Evolutionary conservation across 1,140 invertebrate genomes (phyloP).

Genomic region (Calycopis cecrops): DNA sequence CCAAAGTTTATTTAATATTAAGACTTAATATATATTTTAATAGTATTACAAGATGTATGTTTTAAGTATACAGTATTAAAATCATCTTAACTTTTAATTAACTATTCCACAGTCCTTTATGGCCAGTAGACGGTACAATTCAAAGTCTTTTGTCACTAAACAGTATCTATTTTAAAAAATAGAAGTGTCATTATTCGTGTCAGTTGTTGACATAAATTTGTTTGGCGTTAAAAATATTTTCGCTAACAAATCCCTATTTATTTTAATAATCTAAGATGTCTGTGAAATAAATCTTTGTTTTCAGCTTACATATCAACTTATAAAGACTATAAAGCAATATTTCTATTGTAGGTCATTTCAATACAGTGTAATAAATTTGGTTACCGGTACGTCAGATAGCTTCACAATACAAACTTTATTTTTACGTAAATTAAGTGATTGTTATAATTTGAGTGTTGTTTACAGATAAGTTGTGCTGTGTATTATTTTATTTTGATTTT

Average conservation of each 20-base stretch:
- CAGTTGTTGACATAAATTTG: constrained; percentile 42
- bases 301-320: constrained; percentile 17
- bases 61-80: too few species aligned
- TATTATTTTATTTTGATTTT: constrained; percentile 27
- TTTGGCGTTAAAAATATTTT: constrained; percentile 47
- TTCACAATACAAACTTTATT: constrained; percentile 34
- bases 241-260: constrained; percentile 55
- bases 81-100: too few species aligned
- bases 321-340: constrained; percentile 34
- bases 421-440: constrained; percentile 22
- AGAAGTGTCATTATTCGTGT: constrained; percentile 18
- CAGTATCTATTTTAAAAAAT: too few species aligned
- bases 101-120: too few species aligned
- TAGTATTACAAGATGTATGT: too few species aligned
- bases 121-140: too few species aligned
- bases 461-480: constrained; percentile 30
- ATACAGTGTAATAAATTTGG: constrained; percentile 43
- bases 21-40: too few species aligned
- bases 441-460: constrained; percentile 24
- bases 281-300: constrained; percentile 29
- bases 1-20: too few species aligned
- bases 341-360: constrained; percentile 49
- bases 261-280: constrained; percentile 42
- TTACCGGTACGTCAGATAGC: constrained; percentile 68
- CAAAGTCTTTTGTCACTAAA: too few species aligned